Evolutionary conservation across 2,888 invertebrate genomes (phyloP).

Genomic region (Xanthorhoe spadicearia): DNA sequence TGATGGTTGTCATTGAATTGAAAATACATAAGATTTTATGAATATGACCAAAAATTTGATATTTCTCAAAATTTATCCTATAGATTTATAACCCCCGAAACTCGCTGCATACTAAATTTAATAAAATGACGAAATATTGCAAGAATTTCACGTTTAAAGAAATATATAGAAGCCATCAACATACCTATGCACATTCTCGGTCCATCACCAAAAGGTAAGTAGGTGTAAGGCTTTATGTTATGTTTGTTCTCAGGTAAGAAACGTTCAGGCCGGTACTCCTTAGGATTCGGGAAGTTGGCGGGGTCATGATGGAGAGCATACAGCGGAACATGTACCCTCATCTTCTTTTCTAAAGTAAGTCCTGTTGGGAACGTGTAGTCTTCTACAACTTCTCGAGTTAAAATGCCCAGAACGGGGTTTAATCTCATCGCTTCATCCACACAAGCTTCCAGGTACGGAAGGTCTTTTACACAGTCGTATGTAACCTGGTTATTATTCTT

Average conservation of each 20-base stretch:
- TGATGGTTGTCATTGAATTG: no score
- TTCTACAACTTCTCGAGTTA: conserved; percentile 64
- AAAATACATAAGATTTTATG: no score
- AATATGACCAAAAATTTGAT: no score
- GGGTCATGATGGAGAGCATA: conserved; percentile 63
- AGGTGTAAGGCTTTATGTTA: conserved; percentile 63
- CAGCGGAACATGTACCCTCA: conserved; percentile 66
- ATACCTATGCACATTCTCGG: conserved; percentile 70
- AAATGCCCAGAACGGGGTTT: conserved; percentile 62
- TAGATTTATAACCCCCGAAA: no score
- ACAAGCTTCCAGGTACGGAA: conserved; percentile 60
- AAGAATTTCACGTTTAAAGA: no score
- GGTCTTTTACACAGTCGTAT: conserved; percentile 55
- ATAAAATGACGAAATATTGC: no score
- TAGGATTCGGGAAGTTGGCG: conserved; percentile 63
- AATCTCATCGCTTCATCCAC: conserved; percentile 59
- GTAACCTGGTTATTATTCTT: conserved; percentile 51
- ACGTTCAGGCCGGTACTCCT: conserved; percentile 63
- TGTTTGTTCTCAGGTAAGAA: conserved; percentile 58
- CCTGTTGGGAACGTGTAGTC: conserved; percentile 64
- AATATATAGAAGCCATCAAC: conserved; percentile 26
- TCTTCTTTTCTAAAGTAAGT: conserved; percentile 58
- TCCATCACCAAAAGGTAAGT: conserved; percentile 72
- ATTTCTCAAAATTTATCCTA: no score
- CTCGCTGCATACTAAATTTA: no score